Conservation (phyloP, 2,113 vertebrate species). For the Nesogale talazaci region DNA sequence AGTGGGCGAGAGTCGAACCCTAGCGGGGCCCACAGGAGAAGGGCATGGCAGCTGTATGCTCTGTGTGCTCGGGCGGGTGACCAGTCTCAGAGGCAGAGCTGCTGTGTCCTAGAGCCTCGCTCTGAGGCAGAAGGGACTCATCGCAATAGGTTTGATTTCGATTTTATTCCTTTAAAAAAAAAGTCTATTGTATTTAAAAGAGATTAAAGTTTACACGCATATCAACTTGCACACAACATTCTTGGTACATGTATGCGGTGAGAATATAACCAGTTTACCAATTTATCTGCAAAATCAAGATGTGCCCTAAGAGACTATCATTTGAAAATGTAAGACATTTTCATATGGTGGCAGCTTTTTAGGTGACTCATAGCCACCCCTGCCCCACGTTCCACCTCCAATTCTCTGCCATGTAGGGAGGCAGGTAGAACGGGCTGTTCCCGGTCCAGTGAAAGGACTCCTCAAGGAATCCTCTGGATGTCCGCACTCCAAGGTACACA, state of each 20-base stretch:
- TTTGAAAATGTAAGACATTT: not conserved
- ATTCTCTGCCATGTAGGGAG: not conserved
- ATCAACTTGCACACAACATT: conserved; percentile 3
- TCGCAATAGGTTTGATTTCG: too few species aligned
- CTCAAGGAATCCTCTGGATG: not conserved
- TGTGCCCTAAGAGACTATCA: not conserved
- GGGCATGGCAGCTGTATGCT: too few species aligned
- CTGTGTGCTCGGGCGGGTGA: too few species aligned
- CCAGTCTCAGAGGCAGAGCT: too few species aligned
- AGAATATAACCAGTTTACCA: not conserved
- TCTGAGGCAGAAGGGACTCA: too few species aligned
- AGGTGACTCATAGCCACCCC: too few species aligned
- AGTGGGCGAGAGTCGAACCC: too few species aligned
- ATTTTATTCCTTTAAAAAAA: not conserved
- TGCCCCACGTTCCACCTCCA: too few species aligned
- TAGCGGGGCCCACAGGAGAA: too few species aligned
- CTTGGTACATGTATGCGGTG: not conserved
- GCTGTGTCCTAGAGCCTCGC: too few species aligned
- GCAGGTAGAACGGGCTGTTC: not conserved
- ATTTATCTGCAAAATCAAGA: not conserved
- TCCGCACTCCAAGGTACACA: not conserved
- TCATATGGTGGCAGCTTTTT: not conserved
- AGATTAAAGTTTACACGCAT: not conserved
- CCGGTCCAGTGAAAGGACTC: not conserved
- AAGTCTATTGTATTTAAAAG: not conserved